Base-by-base conservation (phyloP, 2,888 invertebrate genomes). In the Trissoscelio sp. region DNA sequence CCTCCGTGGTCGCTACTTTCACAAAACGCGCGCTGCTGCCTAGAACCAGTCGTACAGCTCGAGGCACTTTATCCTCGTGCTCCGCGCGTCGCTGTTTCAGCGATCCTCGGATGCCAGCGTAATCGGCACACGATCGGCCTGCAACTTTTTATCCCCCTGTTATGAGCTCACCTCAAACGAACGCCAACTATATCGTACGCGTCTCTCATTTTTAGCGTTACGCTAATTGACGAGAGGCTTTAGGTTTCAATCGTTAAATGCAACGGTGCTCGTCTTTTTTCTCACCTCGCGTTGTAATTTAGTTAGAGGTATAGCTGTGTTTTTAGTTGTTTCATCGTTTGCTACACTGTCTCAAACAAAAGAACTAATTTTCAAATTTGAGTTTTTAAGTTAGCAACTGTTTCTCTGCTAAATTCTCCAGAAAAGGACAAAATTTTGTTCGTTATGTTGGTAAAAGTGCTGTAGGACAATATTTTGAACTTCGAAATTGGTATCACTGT, bases 91-190 rank as follows among this genome's bases (percentile, higher is more conserved):
- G 70, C 57, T 48, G 46, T 67, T 67, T 12, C 44, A 64, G 53
- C 79, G 60, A 79, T 79, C 44, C 66, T 67, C 20, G 67, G 46
- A 79, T 73, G 69, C 79, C 60, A 37, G 42, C 24, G 67, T 79
- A 79, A 79, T 79, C 73, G 72, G 14, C 73, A 34, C 51, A 44
- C 62, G 67, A 79, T 79, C 72, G 67, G 24, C 12, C 75, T 9
- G 75, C 34, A 39, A 55, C 24, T 62, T 73, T 73, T 73, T 57
- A 31, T 69, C 53, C 7, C n/a, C 6, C 37, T 22, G 5, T 39
- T 66, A 58, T 70, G 57, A 70, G 53, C 53, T 37, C 48, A 20
- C 11, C 34, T 34, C 2, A 34, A 14, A 39, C 14, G 2, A 6
- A 11, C 34, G 6, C 5, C 11, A 11, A 11, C 9, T 11, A 11